Conservation (phyloP, 2,113 vertebrate species). For the Todiramphus saurophagus region DNA sequence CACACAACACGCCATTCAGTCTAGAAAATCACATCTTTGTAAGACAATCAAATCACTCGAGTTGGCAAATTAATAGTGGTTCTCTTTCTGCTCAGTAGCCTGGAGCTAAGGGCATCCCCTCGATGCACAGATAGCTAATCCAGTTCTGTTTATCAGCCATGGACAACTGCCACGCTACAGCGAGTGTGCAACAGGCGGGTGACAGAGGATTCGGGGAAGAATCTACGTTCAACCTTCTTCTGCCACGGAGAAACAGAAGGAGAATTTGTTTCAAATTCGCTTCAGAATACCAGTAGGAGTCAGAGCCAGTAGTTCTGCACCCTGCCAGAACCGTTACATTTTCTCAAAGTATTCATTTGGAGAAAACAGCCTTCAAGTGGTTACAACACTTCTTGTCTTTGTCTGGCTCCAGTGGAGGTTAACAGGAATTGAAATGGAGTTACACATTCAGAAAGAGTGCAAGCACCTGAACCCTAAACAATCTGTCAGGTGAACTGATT, state of each 20-base stretch:
- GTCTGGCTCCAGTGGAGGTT: neutral
- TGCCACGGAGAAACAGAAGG: neutral
- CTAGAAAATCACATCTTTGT: neutral
- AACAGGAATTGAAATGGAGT: neutral
- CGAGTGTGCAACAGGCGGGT: accelerated
- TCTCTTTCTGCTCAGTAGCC: neutral
- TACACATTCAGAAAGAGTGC: neutral
- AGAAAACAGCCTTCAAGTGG: neutral
- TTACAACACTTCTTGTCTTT: neutral
- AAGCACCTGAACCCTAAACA: neutral
- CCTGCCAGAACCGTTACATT: neutral
- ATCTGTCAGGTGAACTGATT: neutral
- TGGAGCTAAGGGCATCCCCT: neutral
- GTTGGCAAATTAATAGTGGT: neutral
- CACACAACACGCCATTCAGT: neutral
- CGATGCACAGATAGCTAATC: neutral
- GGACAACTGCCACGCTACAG: neutral
- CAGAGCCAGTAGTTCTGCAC: neutral
- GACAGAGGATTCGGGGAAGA: neutral
- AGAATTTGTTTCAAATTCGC: neutral
- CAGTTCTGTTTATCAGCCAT: neutral
- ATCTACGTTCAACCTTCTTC: neutral
- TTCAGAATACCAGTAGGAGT: neutral
- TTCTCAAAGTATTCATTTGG: neutral
- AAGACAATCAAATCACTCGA: neutral